Evolutionary conservation across 2,888 invertebrate species (phyloP).

Genomic region (Pemphredon lugubris): DNA sequence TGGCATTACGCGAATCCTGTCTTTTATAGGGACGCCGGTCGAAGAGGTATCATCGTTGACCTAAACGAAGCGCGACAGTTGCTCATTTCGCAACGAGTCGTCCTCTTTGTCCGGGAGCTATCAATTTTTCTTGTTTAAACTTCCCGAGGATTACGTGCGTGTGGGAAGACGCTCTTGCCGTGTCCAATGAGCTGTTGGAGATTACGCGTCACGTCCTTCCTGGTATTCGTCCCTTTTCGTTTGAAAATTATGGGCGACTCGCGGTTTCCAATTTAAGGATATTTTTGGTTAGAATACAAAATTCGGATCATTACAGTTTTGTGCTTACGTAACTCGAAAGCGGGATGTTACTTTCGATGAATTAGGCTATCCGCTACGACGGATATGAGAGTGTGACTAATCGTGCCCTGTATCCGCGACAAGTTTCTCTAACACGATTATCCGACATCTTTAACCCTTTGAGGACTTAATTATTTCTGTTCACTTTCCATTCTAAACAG

Average conservation of each 20-base stretch:
- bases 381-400: neutral
- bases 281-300: no score
- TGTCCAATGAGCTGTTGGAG: no score
- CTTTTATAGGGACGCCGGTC: constrained; percentile 48
- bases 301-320: neutral
- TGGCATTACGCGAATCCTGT: constrained; percentile 10
- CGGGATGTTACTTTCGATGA: neutral
- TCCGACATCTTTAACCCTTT: no score
- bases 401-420: neutral
- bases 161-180: neutral
- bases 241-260: no score
- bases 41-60: constrained; percentile 10
- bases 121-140: neutral
- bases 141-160: no score
- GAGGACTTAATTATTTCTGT: no score
- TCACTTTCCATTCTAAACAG: no score
- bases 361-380: neutral
- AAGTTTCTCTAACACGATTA: no score
- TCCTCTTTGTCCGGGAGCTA: neutral
- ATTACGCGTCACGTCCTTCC: no score
- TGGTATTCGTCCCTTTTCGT: no score
- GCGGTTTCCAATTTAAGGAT: no score
- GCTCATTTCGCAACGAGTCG: constrained; percentile 38
- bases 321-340: neutral
- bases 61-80: constrained; percentile 8